Evolutionary conservation across 2,888 invertebrate genomes (phyloP).

Genomic region (Sinotaia quadrata): DNA sequence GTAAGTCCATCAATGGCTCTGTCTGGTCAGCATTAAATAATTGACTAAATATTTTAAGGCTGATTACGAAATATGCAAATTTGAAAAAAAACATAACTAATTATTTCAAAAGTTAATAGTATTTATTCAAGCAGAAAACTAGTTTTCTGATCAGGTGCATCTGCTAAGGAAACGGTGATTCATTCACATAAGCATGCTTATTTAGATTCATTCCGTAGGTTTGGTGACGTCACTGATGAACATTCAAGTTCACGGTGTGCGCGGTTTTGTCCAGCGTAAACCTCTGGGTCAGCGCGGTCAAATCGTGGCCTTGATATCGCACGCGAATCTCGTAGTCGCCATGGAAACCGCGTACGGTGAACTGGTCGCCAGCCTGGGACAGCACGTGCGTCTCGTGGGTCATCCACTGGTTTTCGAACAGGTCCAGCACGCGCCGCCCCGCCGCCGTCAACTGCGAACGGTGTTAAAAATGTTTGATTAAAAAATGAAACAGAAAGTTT

Average conservation of each 20-base stretch:
- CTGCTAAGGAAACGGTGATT: too few species aligned
- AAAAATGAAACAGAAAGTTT: too few species aligned
- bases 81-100: too few species aligned
- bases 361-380: slow-evolving; percentile 2
- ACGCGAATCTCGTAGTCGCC: slow-evolving; percentile 42
- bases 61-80: too few species aligned
- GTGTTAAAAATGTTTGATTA: too few species aligned
- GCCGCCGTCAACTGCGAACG: slow-evolving; percentile 24
- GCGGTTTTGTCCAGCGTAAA: slow-evolving; percentile 30
- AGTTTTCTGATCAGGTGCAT: too few species aligned
- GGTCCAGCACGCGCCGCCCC: slow-evolving; percentile 26
- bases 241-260: slow-evolving; percentile 13
- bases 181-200: not conserved
- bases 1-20: too few species aligned
- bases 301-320: slow-evolving; percentile 33
- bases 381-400: slow-evolving; percentile 24
- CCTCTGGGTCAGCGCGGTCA: slow-evolving; percentile 19
- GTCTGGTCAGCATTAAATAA: too few species aligned
- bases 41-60: too few species aligned
- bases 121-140: too few species aligned
- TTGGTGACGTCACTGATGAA: slow-evolving; percentile 9
- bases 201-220: not conserved
- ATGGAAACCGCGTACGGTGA: slow-evolving; percentile 36
- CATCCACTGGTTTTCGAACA: slow-evolving; percentile 34
- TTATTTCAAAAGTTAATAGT: too few species aligned